Conservation (phyloP, 30 jellyfish, hydroid and myxozoan species). For the Hydractinia symbiolongicarpus region DNA sequence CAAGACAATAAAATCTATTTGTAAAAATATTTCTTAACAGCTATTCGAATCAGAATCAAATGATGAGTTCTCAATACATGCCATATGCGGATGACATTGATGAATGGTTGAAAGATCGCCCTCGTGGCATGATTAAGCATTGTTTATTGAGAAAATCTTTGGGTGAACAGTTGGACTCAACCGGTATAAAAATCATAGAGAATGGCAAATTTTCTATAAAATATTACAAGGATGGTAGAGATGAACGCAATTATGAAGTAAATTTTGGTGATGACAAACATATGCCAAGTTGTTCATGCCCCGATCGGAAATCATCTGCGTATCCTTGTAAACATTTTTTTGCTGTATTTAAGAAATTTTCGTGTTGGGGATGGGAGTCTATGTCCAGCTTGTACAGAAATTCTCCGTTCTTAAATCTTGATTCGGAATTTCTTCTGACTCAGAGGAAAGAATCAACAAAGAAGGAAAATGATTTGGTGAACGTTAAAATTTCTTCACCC, state of each 20-base stretch:
- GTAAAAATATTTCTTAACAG: no score
- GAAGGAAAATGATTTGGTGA: background rate
- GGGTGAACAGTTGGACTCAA: background rate
- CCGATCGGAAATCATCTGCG: background rate
- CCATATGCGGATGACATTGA: background rate
- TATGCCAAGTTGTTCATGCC: background rate
- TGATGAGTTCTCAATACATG: no score
- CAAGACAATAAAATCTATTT: no score
- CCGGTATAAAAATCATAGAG: no score
- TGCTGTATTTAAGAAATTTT: background rate
- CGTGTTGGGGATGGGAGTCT: background rate
- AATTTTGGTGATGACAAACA: background rate
- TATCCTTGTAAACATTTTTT: background rate
- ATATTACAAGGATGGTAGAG: no score
- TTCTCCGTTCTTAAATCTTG: background rate
- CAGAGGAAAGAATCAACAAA: background rate
- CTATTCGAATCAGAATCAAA: no score
- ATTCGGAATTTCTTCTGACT: background rate
- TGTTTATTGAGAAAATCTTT: background rate
- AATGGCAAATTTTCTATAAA: no score
- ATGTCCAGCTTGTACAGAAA: background rate
- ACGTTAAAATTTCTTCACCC: no score
- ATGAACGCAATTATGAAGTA: background rate
- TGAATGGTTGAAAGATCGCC: conserved; percentile 9
- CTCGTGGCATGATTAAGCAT: background rate